Evolutionary conservation across 35 echinoderm and acorn worm species (phyloP), one percentile per base, ranked within the genome.

Genomic region (Apostichopus californicus): DNA sequence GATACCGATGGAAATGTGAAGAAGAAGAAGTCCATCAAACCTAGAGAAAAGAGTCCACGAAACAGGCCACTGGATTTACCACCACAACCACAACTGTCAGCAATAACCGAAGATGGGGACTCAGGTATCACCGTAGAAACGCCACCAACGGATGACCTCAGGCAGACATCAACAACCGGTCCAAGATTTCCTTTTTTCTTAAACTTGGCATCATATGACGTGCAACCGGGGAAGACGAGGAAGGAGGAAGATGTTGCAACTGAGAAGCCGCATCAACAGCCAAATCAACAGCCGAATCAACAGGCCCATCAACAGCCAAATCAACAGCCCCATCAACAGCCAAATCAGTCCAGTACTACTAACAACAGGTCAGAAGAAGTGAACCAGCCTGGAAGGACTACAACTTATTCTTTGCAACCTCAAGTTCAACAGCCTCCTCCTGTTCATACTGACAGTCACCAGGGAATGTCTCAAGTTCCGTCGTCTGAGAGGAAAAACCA

Each of bases 401-500:
- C 34, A 46, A 46, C 34, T 46, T 46, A 46, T 46, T 46, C 34
- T 3, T 46, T 46, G 34, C 34, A 46, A 46, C 34, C 34, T 46
- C 34, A 46, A 46, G 34, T 46, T 46, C 34, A 46, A 46, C 34
- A 46, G 3, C 34, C 34, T 46, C 34, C 34, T 46, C 34, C 34
- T 46, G 34, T 46, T 46, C 34, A 46, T 46, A 46, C 34, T 46
- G 34, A 46, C 34, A 46, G 34, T 46, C 34, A 46, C 34, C 34
- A 46, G 34, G 34, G 3, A 46, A 55, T 88, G 59, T 23, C 79
- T 18, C 65, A 34, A n/a, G 12, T 20, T 12, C 34, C 34, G 34
- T 17, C 57, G 10, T 34, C 20, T 61, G 73, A 94, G 80, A 92
- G 90, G 54, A 98, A 95, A 65, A 85, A 98, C 58, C 66, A 73